phyloP scores from a whole-genome alignment of 2,113 vertebrate species.

The Caranx ignobilis region DNA sequence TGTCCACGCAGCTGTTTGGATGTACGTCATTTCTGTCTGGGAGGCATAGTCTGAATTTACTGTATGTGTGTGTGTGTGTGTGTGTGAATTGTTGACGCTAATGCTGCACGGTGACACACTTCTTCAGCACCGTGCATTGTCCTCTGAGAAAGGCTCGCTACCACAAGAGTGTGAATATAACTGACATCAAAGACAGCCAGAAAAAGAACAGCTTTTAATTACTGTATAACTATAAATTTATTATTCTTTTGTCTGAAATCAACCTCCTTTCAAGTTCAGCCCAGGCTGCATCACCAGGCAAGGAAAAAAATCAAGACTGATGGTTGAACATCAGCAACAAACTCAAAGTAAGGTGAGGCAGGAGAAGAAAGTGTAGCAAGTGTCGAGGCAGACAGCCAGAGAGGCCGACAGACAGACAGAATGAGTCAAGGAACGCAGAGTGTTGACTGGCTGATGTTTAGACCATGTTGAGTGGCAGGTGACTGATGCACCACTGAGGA shows the following conservation, averaged over 20 bases:
- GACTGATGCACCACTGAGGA: slow-evolving; percentile 69
- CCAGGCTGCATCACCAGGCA: slow-evolving; percentile 7
- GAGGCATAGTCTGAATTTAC: neutral
- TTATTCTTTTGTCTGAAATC: slow-evolving; percentile 38
- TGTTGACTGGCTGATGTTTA: slow-evolving; percentile 43
- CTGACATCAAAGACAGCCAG: slow-evolving; percentile 29
- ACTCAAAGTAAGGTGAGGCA: slow-evolving; percentile 21
- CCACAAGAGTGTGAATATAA: slow-evolving; percentile 1
- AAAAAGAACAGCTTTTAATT: slow-evolving; percentile 12
- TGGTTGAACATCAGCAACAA: slow-evolving; percentile 33
- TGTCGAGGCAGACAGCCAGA: slow-evolving; percentile 22
- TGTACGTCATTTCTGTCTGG: neutral
- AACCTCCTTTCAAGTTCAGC: slow-evolving; percentile 29
- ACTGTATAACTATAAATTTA: neutral
- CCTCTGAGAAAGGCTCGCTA: neutral
- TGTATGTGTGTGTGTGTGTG: no score
- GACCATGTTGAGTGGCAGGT: slow-evolving; percentile 70
- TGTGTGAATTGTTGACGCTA: neutral
- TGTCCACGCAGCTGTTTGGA: neutral
- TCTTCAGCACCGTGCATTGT: neutral
- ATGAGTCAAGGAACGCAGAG: slow-evolving; percentile 21
- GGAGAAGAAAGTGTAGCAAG: slow-evolving; percentile 1
- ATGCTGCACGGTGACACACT: slow-evolving; percentile 16
- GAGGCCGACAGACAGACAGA: slow-evolving; percentile 29
- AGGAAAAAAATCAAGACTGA: slow-evolving; percentile 16